Percentiles rank a stretch among this genome's conserved stretches.
Evolutionary conservation across 2,797 vertebrate species (phyloP).

Genomic region (Fringilla coelebs): DNA sequence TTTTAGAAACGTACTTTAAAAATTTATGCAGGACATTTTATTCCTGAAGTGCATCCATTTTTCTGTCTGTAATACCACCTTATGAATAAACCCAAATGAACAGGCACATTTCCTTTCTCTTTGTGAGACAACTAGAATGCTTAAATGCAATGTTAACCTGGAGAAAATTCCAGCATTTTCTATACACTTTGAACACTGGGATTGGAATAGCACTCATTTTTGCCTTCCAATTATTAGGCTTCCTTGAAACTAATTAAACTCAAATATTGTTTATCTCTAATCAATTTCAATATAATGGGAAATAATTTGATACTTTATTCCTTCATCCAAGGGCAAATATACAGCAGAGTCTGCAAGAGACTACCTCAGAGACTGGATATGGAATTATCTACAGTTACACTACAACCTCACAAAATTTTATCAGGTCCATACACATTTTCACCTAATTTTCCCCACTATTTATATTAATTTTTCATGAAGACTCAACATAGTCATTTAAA

Average conservation of each 20-base stretch:
- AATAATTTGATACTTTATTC: conserved; percentile 59
- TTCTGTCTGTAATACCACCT: neutral
- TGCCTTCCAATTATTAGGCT: neutral
- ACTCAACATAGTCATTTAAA: neutral
- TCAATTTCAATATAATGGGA: conserved; percentile 51
- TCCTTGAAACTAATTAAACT: conserved; percentile 28
- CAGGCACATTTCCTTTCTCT: neutral
- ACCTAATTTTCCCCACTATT: conserved; percentile 5
- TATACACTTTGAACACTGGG: neutral
- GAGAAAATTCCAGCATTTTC: neutral
- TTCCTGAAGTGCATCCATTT: neutral
- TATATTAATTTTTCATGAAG: conserved; percentile 1
- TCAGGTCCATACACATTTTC: conserved; percentile 9
- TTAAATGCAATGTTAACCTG: neutral
- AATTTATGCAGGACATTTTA: neutral
- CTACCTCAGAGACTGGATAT: conserved; percentile 35
- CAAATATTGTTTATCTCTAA: conserved; percentile 66
- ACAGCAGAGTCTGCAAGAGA: conserved; percentile 21
- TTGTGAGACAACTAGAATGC: neutral
- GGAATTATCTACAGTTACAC: conserved; percentile 60
- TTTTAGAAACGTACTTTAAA: neutral
- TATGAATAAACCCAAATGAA: neutral
- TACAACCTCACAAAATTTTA: conserved; percentile 8
- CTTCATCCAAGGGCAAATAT: conserved; percentile 54
- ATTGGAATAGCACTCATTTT: neutral